A percentile compares a stretch with the other conserved stretches of the same genome.
Conservation (phyloP, 2,797 vertebrate species). For the Pipistrellus pipistrellus region DNA sequence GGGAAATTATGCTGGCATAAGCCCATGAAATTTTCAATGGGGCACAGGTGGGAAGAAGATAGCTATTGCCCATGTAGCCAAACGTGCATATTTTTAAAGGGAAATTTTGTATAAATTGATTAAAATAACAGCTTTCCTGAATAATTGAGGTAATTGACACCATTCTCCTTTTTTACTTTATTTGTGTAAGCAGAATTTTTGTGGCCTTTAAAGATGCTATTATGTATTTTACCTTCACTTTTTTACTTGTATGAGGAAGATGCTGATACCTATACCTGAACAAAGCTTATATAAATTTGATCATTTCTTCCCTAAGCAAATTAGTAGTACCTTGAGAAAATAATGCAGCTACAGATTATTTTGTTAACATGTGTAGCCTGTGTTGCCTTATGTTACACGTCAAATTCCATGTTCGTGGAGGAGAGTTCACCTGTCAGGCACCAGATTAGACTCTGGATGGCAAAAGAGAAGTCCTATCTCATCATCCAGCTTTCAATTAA, state of each 20-base stretch:
- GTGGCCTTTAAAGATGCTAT: conserved; percentile 23
- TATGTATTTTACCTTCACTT: conserved; percentile 14
- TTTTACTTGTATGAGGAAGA: background rate
- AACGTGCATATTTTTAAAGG: conserved; percentile 50
- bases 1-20: conserved; percentile 71
- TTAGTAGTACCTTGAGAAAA: conserved; percentile 28
- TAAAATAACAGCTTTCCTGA: conserved; percentile 66
- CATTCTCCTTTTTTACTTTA: conserved; percentile 52
- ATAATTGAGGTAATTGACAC: conserved; percentile 60
- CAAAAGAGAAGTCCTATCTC: background rate
- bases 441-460: background rate
- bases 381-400: background rate
- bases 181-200: conserved; percentile 44
- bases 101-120: conserved; percentile 69
- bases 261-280: background rate
- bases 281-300: background rate
- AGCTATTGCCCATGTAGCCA: conserved; percentile 72
- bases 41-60: conserved; percentile 67
- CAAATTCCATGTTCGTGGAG: background rate
- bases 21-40: conserved; percentile 63
- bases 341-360: background rate
- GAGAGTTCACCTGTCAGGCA: background rate
- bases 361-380: background rate
- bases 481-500: background rate
- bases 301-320: background rate